These are phyloP conservation scores for Hecatera dysodea DNA, from an alignment of 2,888 invertebrate species.

Conservation along the genomic window DNA sequence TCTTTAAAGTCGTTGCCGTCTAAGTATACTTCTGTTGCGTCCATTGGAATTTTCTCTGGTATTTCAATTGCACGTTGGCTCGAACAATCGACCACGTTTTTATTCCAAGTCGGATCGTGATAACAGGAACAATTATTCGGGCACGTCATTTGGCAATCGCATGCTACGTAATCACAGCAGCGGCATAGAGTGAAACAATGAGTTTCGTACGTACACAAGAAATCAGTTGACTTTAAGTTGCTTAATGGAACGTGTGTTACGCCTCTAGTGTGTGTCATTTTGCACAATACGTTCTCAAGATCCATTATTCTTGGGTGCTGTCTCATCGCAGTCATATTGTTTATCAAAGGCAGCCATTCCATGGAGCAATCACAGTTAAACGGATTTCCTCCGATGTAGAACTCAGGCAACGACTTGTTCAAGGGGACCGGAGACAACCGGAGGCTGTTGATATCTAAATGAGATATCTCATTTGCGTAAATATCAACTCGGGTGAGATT, in stretches of 20 bases:
- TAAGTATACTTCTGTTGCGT: conserved; percentile 97
- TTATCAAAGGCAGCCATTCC: conserved; percentile 98
- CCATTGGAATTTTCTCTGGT: conserved; percentile 97
- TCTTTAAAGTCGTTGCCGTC: conserved; percentile 97
- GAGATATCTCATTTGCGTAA: conserved; percentile 96
- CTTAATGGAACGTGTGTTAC: conserved; percentile 94
- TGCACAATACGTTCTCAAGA: conserved; percentile 96
- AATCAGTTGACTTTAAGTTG: conserved; percentile 95
- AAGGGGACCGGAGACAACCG: conserved; percentile 94
- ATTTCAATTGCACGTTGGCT: conserved; percentile 94
- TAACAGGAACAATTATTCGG: conserved; percentile 98
- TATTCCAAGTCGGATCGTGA: conserved; percentile 98
- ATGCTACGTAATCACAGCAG: conserved; percentile 98
- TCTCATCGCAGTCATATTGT: conserved; percentile 95
- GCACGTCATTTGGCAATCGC: conserved; percentile 99
- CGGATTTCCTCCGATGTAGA: conserved; percentile 98
- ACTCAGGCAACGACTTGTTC: conserved; percentile 95
- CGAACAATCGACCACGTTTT: conserved; percentile 97
- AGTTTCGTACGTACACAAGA: conserved; percentile 97
- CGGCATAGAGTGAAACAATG: conserved; percentile 98
- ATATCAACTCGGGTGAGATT: conserved; percentile 97
- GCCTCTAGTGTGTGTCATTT: conserved; percentile 95
- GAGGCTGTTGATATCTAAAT: conserved; percentile 95
- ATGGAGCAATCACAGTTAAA: conserved; percentile 98
- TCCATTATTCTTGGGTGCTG: conserved; percentile 97